A percentile compares a stretch with the other conserved stretches of the same genome.
Evolutionary conservation across 53 echinoderm and acorn worm genomes (phyloP).

Genomic region (Patiria pectinifera): DNA sequence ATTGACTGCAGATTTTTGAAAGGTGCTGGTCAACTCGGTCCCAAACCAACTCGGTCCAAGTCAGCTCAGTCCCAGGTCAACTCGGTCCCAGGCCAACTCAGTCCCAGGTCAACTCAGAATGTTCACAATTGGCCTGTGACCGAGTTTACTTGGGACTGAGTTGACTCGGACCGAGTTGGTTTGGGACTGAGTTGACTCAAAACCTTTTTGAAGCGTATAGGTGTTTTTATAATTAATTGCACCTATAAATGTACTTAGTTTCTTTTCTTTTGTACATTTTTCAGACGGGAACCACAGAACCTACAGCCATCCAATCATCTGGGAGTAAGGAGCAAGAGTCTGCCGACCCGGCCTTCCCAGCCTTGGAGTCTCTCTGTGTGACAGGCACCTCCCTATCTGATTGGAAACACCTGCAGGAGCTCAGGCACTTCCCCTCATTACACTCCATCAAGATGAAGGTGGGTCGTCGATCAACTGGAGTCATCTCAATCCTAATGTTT

Average conservation of each 20-base stretch:
- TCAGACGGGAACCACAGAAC: not conserved
- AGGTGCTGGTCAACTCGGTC: too few relatives aligned
- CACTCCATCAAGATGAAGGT: conserved; percentile 83
- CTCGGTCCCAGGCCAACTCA: too few relatives aligned
- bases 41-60: too few relatives aligned
- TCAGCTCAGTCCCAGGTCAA: too few relatives aligned
- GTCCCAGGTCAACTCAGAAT: too few relatives aligned
- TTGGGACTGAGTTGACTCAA: too few relatives aligned
- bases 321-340: not conserved
- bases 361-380: conserved; percentile 77
- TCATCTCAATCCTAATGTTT: not conserved
- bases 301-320: not conserved
- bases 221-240: too few relatives aligned
- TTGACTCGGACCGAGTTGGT: too few relatives aligned
- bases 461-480: not conserved
- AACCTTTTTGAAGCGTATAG: too few relatives aligned
- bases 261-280: not conserved
- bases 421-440: conserved; percentile 75
- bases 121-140: too few relatives aligned
- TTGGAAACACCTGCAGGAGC: conserved; percentile 79
- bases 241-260: not conserved
- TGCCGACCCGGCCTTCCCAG: conserved; percentile 41
- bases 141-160: too few relatives aligned
- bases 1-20: too few relatives aligned
- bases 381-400: conserved; percentile 73